Base-by-base conservation (phyloP, 2,113 vertebrate genomes). In the Aspiorhynchus laticeps region DNA sequence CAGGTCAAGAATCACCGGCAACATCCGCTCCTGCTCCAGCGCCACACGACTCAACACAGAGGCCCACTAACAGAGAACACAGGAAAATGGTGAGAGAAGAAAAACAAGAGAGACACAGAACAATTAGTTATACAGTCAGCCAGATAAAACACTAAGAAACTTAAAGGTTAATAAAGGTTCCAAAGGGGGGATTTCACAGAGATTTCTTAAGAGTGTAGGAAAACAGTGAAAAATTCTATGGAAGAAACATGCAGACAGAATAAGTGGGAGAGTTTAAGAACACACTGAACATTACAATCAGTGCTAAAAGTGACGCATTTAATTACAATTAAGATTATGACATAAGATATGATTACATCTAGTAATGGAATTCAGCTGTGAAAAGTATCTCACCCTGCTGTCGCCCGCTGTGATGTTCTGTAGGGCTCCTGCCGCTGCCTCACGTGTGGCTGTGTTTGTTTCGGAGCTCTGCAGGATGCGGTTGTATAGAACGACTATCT, bases 351-450 rank as follows among this genome's bases (percentile, higher is more conserved):
- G 24, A 51, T 28, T 2, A 26, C 2, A 2, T 59, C 19, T 59
- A 26, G 24, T 26, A 63, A 24, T 63, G 59, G 21, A 63, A 63
- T 24, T 11, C 2, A 67, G 65, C 36, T 36, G 21, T 76, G 56
- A 12, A 56, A 56, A 56, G 67, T 38, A 38, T 65, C 92, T 10
- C 90, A 99, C 98, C 97, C 96, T 94, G 86, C 92, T 92, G 56
- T 99, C 97, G 28, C 98, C 98, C 0, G 96, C 96, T 0, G 98
- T 99, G 93, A 99, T 95, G 89, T 99, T 99, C 92, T 99, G 98
- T 90, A 99, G 94, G 0, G 98, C 98, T 0, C 98, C 98, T 0
- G 97, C 92, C 0, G 96, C 96, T 0, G 97, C 98, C 89, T 99
- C 98, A 0, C 96, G 96, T 0, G 96, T 97, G 87, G 95, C 93